phyloP scores from a whole-genome alignment of 2,888 invertebrate species.

The Drosophila macrospina region DNA sequence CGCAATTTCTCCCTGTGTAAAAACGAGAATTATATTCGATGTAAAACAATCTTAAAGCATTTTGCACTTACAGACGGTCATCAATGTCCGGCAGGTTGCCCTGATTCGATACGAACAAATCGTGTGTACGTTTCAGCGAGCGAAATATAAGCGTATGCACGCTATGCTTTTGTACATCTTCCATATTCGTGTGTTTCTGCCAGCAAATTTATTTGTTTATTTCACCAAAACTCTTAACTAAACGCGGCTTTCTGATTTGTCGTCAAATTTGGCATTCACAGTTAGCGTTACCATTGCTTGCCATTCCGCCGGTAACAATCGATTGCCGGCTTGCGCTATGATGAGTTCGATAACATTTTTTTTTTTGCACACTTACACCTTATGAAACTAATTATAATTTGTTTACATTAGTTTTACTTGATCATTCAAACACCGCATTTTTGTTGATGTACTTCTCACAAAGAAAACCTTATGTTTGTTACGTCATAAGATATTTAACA shows the following conservation, averaged over 20 bases:
- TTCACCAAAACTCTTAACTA: conserved; percentile 15
- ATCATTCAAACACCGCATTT: not conserved
- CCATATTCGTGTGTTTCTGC: conserved; percentile 83
- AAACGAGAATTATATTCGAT: not conserved
- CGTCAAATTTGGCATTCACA: conserved; percentile 36
- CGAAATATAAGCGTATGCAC: conserved; percentile 98
- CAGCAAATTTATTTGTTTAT: conserved; percentile 27
- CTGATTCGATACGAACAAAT: conserved; percentile 98
- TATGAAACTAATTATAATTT: not conserved
- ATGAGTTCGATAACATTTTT: not conserved
- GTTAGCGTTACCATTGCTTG: not conserved
- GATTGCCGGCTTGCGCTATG: not conserved
- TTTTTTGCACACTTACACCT: not conserved
- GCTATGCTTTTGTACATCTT: conserved; percentile 97
- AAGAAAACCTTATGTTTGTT: not conserved
- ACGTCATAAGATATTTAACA: conserved; percentile 9
- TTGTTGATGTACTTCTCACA: not conserved
- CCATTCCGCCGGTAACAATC: not conserved
- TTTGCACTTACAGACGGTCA: conserved; percentile 89
- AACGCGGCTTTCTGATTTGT: conserved; percentile 39
- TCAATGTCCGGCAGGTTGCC: conserved; percentile 93
- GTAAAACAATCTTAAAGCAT: not conserved
- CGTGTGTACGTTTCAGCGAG: conserved; percentile 98
- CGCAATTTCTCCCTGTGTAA: conserved; percentile 89
- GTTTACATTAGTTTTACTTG: not conserved